Conservation (phyloP, 2,113 vertebrate species). For the Anarhynchus alexandrinus region DNA sequence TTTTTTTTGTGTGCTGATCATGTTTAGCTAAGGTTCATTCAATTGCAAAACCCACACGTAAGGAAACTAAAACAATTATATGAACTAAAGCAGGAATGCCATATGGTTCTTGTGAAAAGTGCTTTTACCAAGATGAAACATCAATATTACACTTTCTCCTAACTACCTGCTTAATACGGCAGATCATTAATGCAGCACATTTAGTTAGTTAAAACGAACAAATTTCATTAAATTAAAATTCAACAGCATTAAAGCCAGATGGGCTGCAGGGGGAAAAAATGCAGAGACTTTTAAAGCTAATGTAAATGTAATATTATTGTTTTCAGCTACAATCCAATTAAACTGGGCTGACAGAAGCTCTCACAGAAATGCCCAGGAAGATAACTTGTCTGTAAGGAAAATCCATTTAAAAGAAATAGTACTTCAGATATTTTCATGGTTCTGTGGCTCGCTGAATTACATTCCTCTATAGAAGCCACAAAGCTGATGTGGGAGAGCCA, state of each 20-base stretch:
- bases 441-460: background rate
- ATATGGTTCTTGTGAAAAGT: background rate
- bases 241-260: conserved; percentile 26
- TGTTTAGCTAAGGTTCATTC: background rate
- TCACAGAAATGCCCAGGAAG: background rate
- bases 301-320: conserved; percentile 25
- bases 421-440: background rate
- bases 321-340: conserved; percentile 47
- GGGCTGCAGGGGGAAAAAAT: background rate
- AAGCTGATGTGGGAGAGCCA: background rate
- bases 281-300: background rate
- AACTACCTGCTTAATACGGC: conserved; percentile 12
- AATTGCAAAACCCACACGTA: background rate
- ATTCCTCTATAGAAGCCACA: background rate
- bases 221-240: conserved; percentile 25
- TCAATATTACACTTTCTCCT: background rate
- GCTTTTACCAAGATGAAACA: background rate
- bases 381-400: conserved; percentile 12
- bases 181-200: background rate
- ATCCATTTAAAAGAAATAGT: conserved; percentile 47
- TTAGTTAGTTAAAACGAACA: conserved; percentile 30
- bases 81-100: background rate
- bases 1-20: background rate
- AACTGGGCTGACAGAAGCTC: conserved; percentile 5
- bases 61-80: background rate